phyloP scores from a whole-genome alignment of 2,797 vertebrate species.

The Ceyx erithaca region DNA sequence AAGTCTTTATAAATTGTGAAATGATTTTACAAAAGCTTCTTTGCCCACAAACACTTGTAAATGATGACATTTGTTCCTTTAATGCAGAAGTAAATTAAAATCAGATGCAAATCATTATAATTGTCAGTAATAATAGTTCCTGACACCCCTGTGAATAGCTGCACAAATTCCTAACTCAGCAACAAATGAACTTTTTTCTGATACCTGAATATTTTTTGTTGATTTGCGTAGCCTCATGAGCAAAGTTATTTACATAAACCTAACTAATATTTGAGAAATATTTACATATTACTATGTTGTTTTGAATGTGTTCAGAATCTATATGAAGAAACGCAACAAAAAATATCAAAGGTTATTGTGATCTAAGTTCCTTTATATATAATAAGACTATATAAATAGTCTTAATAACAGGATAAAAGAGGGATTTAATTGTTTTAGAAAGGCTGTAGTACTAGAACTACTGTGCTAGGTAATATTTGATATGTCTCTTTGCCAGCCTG shows the following conservation, averaged over 20 bases:
- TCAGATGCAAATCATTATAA: background rate
- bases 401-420: constrained; percentile 31
- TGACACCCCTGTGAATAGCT: background rate
- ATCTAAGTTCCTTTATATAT: background rate
- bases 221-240: constrained; percentile 38
- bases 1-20: background rate
- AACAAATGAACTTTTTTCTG: constrained; percentile 6
- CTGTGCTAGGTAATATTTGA: background rate
- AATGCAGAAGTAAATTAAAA: background rate
- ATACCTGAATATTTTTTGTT: constrained; percentile 36
- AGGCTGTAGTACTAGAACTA: background rate
- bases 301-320: constrained; percentile 30
- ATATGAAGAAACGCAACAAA: constrained; percentile 19
- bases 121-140: background rate
- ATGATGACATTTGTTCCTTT: background rate
- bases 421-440: constrained; percentile 20
- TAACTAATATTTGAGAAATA: constrained; percentile 8
- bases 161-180: background rate
- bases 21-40: background rate
- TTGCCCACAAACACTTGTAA: background rate
- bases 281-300: background rate
- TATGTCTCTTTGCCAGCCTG: background rate
- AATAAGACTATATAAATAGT: too few species aligned
- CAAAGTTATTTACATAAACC: constrained; percentile 23
- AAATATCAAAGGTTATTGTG: background rate